Evolutionary conservation across 2,113 vertebrate species (phyloP).

Genomic region (Manacus vitellinus): DNA sequence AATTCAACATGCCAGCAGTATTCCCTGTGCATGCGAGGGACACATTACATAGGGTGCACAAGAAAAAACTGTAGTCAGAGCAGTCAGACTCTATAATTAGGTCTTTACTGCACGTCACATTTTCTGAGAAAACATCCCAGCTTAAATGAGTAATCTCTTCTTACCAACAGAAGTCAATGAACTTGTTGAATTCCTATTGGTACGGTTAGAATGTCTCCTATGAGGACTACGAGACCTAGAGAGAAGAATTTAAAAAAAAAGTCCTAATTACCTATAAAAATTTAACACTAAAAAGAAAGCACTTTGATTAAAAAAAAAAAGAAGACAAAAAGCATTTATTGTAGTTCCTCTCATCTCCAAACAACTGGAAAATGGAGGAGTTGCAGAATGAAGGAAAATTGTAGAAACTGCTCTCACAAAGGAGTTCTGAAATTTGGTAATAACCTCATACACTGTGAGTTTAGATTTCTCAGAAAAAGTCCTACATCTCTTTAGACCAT

Average conservation of each 20-base stretch:
- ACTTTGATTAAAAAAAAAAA: neutral
- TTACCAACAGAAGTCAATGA: conserved; percentile 92
- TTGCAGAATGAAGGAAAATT: neutral
- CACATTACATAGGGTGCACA: neutral
- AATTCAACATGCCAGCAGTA: neutral
- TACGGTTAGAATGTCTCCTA: conserved; percentile 76
- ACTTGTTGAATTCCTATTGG: conserved; percentile 75
- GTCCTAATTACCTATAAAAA: neutral
- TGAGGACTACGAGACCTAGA: conserved; percentile 86
- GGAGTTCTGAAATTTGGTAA: neutral
- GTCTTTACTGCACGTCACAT: neutral
- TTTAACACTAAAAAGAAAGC: neutral
- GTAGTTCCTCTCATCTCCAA: neutral
- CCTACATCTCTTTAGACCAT: neutral
- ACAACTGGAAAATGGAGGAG: neutral
- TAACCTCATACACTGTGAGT: neutral
- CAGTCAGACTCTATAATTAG: neutral
- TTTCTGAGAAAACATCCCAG: neutral
- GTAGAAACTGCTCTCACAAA: neutral
- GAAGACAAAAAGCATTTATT: neutral
- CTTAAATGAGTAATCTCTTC: neutral
- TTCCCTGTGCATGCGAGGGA: neutral
- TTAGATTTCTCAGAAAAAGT: neutral
- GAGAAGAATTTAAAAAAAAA: neutral
- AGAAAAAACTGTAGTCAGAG: neutral